phyloP scores from a whole-genome alignment of 2,797 vertebrate species.

The Lepilemur ruficaudatus region DNA sequence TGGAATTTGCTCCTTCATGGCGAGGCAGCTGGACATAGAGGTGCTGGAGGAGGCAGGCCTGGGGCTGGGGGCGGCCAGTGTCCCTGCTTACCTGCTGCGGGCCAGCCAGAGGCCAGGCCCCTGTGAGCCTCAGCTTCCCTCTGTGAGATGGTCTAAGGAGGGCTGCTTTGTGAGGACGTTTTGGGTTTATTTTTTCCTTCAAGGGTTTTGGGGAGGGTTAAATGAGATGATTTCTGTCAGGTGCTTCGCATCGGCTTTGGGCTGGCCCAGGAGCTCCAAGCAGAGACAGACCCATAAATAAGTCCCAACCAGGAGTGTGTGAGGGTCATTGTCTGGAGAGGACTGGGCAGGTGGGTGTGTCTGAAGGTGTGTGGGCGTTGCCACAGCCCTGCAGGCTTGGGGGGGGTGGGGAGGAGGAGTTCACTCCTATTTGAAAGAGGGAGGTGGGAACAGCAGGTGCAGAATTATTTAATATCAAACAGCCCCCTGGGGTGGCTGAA shows the following conservation, averaged over 20 bases:
- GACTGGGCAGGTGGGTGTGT: background rate
- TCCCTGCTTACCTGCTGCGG: background rate
- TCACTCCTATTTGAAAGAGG: background rate
- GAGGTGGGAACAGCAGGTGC: background rate
- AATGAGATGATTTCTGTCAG: background rate
- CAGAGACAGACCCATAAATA: background rate
- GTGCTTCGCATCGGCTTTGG: background rate
- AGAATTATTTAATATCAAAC: background rate
- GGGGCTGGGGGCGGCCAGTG: rapidly evolving
- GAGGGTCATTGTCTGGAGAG: background rate
- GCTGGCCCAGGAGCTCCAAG: background rate
- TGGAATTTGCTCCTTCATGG: background rate
- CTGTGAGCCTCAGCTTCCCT: background rate
- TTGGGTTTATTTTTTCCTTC: background rate
- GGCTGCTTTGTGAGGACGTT: background rate
- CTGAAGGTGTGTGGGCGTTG: background rate
- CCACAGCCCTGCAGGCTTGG: too few species aligned
- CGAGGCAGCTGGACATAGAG: background rate
- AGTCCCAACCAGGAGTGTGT: background rate
- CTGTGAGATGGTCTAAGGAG: background rate
- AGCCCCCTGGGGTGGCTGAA: background rate
- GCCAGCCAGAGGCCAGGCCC: background rate
- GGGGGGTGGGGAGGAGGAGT: background rate
- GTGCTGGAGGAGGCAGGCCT: background rate
- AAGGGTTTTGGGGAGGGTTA: background rate